A percentile compares a stretch with the other conserved stretches of the same genome.
phyloP scores from a whole-genome alignment of 1,140 invertebrate genomes.

The Streblospio benedicti region DNA sequence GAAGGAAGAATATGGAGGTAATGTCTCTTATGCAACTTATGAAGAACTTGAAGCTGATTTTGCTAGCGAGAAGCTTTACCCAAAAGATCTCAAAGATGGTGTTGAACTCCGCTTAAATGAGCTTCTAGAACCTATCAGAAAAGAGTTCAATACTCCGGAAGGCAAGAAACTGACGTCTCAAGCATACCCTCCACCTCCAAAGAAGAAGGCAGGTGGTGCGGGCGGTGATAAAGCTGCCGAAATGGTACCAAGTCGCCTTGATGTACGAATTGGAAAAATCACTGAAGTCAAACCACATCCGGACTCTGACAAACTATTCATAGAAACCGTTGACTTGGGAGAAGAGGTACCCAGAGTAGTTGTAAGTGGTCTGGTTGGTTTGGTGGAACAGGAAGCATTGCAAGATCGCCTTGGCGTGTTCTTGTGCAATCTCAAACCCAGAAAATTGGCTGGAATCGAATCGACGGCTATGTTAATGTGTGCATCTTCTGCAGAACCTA shows the following conservation, averaged over 20 bases:
- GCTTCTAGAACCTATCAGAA: conserved; percentile 79
- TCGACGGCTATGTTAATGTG: conserved; percentile 59
- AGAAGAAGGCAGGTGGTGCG: conserved; percentile 3
- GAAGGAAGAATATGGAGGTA: conserved; percentile 57
- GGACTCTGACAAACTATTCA: conserved; percentile 79
- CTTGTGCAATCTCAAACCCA: conserved; percentile 79
- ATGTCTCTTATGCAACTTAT: conserved; percentile 64
- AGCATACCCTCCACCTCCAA: conserved; percentile 68
- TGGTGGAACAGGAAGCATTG: conserved; percentile 74
- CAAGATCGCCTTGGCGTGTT: conserved; percentile 67
- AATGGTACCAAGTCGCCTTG: conserved; percentile 66
- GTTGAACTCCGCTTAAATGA: conserved; percentile 78
- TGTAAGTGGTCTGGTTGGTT: conserved; percentile 80
- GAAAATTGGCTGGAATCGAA: conserved; percentile 78
- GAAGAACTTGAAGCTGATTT: conserved; percentile 62
- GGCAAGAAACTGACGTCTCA: conserved; percentile 59
- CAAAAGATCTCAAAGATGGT: conserved; percentile 80
- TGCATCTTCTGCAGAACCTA: conserved; percentile 35
- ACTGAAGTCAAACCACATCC: conserved; percentile 69
- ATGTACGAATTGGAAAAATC: conserved; percentile 78
- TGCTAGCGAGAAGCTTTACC: conserved; percentile 64
- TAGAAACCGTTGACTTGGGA: conserved; percentile 83
- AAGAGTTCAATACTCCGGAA: conserved; percentile 70
- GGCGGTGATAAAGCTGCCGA: conserved; percentile 45
- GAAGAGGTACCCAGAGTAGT: conserved; percentile 71